Evolutionary conservation across 2,888 invertebrate genomes (phyloP), one percentile per base, ranked within the genome.

Genomic region (Acanthosoma haemorrhoidale): DNA sequence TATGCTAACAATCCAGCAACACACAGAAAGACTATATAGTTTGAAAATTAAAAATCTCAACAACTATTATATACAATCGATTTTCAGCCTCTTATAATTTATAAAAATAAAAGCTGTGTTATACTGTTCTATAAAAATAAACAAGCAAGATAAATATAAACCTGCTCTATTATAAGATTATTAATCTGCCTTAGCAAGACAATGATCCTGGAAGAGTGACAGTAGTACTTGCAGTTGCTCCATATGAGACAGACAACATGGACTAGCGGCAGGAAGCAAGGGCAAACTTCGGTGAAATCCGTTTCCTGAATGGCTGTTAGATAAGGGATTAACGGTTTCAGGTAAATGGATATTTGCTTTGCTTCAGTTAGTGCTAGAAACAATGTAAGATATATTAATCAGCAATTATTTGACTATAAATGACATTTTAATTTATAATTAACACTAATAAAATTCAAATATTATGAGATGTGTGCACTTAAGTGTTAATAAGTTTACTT

Each of bases 201-300:
- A 77, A 95, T 94, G 61, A 96, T 86, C 78, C 94, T 91, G 0
- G 90, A 87, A 0, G 94, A 92, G 77, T 89, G 91, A 79, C 94
- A 92, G 80, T 96, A 96, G 78, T 93, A 93, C 75, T 87, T 87
- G 1, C 94, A 95, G 78, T 92, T 89, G 32, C 91, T 87, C 96
- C 96, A 97, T 57, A 95, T 86, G 76, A 94, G 84, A 76, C 95
- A 94, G 41, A 96, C 87, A 0, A 90, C 87, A 77, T 96, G 92
- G 82, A 96, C 88, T 74, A 93, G 79, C 0, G 93, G 92, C 39
- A 88, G 85, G 76, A 96, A 85, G 61, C 91, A 79, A 1, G 89
- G 86, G 74, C 87, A 85, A 67, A 87, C 85, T 79, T 94, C 94
- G n/a, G 90, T 86, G 78, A 94, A 94, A 78, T 93, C 93, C 0